Conservation (phyloP, 2,888 invertebrate genomes). For the Lasioglossum pauxillum region DNA sequence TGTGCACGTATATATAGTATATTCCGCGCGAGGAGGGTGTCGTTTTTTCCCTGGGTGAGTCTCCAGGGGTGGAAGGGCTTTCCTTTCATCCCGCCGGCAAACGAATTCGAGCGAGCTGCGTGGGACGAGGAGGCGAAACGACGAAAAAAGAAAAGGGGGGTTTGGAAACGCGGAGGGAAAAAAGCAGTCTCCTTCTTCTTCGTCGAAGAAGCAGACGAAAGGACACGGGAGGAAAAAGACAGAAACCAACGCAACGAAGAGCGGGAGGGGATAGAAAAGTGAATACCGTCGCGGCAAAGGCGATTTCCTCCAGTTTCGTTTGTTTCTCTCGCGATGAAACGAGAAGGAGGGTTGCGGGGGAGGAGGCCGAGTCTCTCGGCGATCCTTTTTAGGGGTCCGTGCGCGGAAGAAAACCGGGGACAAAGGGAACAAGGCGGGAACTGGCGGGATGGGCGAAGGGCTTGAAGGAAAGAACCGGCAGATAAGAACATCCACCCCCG, state of each 20-base stretch:
- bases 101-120: slow-evolving; percentile 57
- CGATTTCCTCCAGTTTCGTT: slow-evolving; percentile 70
- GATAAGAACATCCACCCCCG: slow-evolving; percentile 51
- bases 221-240: neutral
- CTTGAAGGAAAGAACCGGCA: slow-evolving; percentile 40
- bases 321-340: slow-evolving; percentile 69
- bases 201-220: neutral
- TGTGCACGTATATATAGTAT: neutral
- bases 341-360: slow-evolving; percentile 39
- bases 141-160: neutral
- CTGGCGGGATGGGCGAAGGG: neutral
- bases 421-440: slow-evolving; percentile 10
- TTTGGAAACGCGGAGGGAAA: neutral
- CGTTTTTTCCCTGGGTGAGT: slow-evolving; percentile 41
- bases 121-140: neutral
- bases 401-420: slow-evolving; percentile 2
- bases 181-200: neutral
- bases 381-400: slow-evolving; percentile 49
- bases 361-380: slow-evolving; percentile 23
- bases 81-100: slow-evolving; percentile 64
- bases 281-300: slow-evolving; percentile 57
- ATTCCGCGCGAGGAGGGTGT: slow-evolving; percentile 29
- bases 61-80: slow-evolving; percentile 45
- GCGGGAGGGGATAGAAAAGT: slow-evolving; percentile 17
- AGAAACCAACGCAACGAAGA: neutral